phyloP scores from a whole-genome alignment of 2,797 vertebrate species.

The Notamacropus eugenii region DNA sequence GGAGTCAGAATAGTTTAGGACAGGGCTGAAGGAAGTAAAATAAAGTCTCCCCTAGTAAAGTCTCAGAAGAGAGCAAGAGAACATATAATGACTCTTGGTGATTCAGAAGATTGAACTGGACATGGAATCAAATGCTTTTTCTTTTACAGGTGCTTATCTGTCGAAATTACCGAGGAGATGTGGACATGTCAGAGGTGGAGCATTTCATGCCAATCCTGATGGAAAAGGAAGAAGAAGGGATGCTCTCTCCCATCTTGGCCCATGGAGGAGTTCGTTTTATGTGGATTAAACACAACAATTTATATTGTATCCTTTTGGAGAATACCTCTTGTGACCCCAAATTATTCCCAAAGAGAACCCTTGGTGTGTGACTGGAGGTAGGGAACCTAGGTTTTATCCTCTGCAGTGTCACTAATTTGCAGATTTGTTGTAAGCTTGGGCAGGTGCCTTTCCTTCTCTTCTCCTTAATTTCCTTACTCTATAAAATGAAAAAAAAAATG shows the following conservation, averaged over 20 bases:
- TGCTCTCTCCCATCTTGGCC: constrained; percentile 94
- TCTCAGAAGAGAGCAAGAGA: background rate
- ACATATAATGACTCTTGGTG: background rate
- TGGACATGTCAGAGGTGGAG: constrained; percentile 99
- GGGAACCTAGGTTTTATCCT: background rate
- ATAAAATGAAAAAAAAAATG: background rate
- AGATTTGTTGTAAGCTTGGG: background rate
- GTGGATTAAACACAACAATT: constrained; percentile 99
- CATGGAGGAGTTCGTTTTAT: constrained; percentile 97
- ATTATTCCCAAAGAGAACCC: background rate
- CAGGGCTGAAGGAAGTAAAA: background rate
- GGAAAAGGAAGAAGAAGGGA: constrained; percentile 98
- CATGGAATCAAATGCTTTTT: background rate
- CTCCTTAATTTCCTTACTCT: background rate
- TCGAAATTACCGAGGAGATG: constrained; percentile 97
- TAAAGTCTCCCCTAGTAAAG: background rate
- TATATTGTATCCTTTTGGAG: constrained; percentile 93
- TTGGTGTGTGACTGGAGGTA: background rate
- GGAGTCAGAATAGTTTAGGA: background rate
- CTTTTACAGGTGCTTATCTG: constrained; percentile 94
- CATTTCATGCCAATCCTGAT: constrained; percentile 98
- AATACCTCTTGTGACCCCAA: background rate
- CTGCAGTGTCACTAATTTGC: background rate
- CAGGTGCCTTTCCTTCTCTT: background rate
- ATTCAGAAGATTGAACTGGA: accelerated